Evolutionary conservation across 1,140 invertebrate species (phyloP).

Genomic region (Brachystomella parvula): DNA sequence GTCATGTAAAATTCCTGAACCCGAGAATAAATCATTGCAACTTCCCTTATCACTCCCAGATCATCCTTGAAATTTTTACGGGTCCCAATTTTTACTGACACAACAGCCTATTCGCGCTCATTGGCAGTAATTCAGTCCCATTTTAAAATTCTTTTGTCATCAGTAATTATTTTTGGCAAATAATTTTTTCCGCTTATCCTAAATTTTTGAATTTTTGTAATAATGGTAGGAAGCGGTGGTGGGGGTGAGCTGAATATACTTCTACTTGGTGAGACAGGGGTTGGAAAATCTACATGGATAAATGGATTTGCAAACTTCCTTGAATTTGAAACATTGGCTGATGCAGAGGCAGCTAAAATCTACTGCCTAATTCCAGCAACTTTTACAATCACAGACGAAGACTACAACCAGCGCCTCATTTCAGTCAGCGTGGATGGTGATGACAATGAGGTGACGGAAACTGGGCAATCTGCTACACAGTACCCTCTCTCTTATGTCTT

Average conservation of each 20-base stretch:
- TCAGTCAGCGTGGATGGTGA: constrained; percentile 6
- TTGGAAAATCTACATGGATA: constrained; percentile 19
- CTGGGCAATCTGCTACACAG: constrained; percentile 27
- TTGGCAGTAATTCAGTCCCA: too few species aligned
- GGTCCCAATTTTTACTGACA: too few species aligned
- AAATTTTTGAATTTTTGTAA: too few species aligned
- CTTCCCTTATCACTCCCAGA: too few species aligned
- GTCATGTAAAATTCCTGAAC: too few species aligned
- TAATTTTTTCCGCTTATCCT: too few species aligned
- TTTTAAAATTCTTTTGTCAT: too few species aligned
- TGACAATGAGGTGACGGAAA: neutral
- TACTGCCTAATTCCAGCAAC: constrained; percentile 4
- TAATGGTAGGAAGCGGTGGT: too few species aligned
- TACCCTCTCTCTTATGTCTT: constrained; percentile 15
- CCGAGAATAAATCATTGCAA: too few species aligned
- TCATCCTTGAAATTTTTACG: too few species aligned
- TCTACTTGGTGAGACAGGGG: constrained; percentile 14
- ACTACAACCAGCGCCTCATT: neutral
- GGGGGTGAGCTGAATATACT: constrained; percentile 3
- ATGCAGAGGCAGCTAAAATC: neutral
- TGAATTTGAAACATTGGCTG: neutral
- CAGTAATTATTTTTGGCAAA: too few species aligned
- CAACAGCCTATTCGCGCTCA: too few species aligned
- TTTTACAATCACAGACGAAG: constrained; percentile 3
- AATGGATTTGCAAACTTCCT: constrained; percentile 14